Evolutionary conservation across 1,140 invertebrate genomes (phyloP).

Genomic region (Armadillidium nasatum): DNA sequence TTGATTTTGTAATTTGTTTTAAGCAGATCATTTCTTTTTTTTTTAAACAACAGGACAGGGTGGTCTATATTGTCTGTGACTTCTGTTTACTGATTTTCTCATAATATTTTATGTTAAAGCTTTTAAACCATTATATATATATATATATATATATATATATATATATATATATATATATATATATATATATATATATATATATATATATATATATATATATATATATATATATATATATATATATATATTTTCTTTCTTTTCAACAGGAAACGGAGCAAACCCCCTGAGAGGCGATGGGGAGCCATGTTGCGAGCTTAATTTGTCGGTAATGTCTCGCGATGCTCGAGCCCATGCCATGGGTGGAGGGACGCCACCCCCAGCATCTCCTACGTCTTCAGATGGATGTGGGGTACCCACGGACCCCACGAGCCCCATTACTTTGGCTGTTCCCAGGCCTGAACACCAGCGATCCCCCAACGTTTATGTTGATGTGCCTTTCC

Average conservation of each 20-base stretch:
- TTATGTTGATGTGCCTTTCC: slow-evolving; percentile 75
- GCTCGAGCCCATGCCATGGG: background rate
- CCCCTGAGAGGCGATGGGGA: background rate
- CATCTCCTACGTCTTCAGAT: background rate
- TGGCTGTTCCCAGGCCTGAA: slow-evolving; percentile 61
- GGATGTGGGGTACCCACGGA: background rate
- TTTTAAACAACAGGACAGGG: too few relatives aligned
- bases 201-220: too few relatives aligned
- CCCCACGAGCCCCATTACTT: background rate
- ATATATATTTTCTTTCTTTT: background rate
- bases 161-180: too few relatives aligned
- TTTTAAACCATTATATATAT: too few relatives aligned
- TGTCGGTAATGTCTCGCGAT: background rate
- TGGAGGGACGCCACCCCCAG: background rate
- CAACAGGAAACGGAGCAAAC: background rate
- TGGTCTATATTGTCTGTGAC: too few relatives aligned
- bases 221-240: too few relatives aligned
- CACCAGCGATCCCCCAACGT: slow-evolving; percentile 71
- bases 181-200: too few relatives aligned
- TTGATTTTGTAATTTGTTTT: too few relatives aligned
- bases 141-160: too few relatives aligned
- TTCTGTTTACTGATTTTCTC: too few relatives aligned
- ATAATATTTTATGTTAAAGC: too few relatives aligned
- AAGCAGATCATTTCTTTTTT: too few relatives aligned
- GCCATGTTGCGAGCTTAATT: background rate